Conservation (phyloP, 2,888 invertebrate genomes). For the Eristalis tenax region DNA sequence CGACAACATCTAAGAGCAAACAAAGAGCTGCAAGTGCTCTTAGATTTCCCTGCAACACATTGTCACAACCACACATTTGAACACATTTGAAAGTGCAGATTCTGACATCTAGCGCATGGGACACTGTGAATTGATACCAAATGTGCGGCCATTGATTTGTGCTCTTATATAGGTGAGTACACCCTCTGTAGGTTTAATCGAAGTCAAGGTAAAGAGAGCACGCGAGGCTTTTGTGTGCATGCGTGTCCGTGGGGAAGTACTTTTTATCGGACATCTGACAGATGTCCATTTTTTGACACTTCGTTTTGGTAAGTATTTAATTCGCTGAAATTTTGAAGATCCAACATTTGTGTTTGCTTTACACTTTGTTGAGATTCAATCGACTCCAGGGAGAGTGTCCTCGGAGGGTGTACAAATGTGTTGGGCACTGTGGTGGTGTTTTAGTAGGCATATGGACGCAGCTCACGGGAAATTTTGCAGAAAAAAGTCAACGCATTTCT, state of each 20-base stretch:
- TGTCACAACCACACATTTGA: neutral
- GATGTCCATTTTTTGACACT: slow-evolving; percentile 1
- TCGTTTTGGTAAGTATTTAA: neutral
- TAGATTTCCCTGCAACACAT: slow-evolving; percentile 1
- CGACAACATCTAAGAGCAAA: neutral
- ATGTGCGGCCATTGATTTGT: neutral
- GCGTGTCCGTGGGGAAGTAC: neutral
- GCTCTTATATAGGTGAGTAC: neutral
- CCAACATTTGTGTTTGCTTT: neutral
- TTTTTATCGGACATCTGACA: slow-evolving; percentile 16
- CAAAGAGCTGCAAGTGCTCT: slow-evolving; percentile 29
- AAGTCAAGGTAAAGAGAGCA: neutral
- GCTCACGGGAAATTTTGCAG: no score
- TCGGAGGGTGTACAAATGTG: neutral
- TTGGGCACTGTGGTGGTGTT: no score
- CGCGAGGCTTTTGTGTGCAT: neutral
- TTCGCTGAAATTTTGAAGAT: neutral
- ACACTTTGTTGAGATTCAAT: neutral
- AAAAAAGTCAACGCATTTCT: no score
- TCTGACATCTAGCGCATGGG: neutral
- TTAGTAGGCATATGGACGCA: no score
- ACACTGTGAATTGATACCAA: neutral
- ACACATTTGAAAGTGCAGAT: neutral
- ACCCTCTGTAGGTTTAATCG: no score
- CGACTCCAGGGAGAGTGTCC: neutral